Conservation (phyloP, 30 jellyfish, hydroid and myxozoan species). For the Aurelia coerulea region DNA sequence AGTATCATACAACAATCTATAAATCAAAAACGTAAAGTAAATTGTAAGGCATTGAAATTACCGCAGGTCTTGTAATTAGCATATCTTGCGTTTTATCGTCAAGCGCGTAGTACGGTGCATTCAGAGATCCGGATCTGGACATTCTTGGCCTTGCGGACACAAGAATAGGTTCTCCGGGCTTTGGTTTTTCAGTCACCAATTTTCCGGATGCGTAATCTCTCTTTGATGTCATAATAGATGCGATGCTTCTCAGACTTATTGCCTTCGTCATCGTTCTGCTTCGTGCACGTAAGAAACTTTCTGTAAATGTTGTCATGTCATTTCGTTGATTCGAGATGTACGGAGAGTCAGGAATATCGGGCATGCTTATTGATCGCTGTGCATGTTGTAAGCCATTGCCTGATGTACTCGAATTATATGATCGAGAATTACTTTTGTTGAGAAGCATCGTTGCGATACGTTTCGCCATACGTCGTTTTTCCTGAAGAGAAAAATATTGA, state of each 20-base stretch:
- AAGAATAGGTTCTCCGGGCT: slow-evolving; percentile 78
- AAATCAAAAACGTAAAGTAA: no score
- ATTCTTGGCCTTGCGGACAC: slow-evolving; percentile 80
- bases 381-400: background rate
- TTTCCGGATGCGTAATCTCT: slow-evolving; percentile 32
- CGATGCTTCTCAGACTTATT: slow-evolving; percentile 29
- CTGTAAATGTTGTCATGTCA: background rate
- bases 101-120: slow-evolving; percentile 21
- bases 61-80: slow-evolving; percentile 4
- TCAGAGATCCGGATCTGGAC: slow-evolving; percentile 48
- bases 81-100: slow-evolving; percentile 36
- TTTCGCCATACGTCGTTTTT: slow-evolving; percentile 88
- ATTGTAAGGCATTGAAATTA: background rate
- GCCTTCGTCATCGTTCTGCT: slow-evolving; percentile 14
- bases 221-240: slow-evolving; percentile 16
- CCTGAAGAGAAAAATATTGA: slow-evolving; percentile 48
- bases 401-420: slow-evolving; percentile 26
- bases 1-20: no score
- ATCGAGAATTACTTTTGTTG: slow-evolving; percentile 59
- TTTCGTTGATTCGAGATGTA: background rate
- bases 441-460: slow-evolving; percentile 74
- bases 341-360: slow-evolving; percentile 70
- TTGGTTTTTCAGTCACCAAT: slow-evolving; percentile 48
- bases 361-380: slow-evolving; percentile 67
- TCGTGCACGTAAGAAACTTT: slow-evolving; percentile 25